Evolutionary conservation across 2,888 invertebrate species (phyloP), one percentile per base, ranked within the genome.

Genomic region (Seladonia tumulorum): DNA sequence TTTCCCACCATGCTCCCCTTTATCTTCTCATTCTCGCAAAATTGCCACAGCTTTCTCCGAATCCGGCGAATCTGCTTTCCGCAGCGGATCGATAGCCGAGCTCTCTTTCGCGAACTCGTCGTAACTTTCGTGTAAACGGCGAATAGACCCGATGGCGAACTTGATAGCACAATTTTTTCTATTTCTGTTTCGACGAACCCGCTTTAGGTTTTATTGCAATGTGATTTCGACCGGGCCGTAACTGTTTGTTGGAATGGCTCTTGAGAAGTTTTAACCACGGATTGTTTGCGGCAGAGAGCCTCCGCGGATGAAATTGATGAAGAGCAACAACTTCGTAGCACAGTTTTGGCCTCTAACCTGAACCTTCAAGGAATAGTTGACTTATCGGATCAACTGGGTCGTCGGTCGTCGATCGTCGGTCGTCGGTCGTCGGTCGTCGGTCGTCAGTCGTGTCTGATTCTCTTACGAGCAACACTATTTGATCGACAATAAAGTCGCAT

Each of bases 101-200:
- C 45, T 22, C 25, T 18, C 49, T 25, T 22, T 8, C 25, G 16
- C 18, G 73, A 22, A 49, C 49, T 53, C n/a, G 22, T 53, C 22
- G 49, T 53, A 35, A 73, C 73, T 53, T 53, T 25, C 12, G 22
- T 49, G 73, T 53, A 73, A 22, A 35, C 49, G 35, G 72, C 35
- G 73, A 73, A 73, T 35, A 53, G 49, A 29, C 18, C 72, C 18
- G 29, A 53, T 22, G 14, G 35, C 35, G 35, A 73, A 73, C 49
- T 53, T 53, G n/a, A 35, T 39, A 53, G 49, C 73, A 49, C 35
- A 73, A 39, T 73, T 73, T 49, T 73, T 73, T 0, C 35, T 49
- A 73, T 73, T 73, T 73, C 42, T 42, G n/a, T 70, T 39, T 68
- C 35, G 3, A 10, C 66, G 42, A n/a, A 42, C 42, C 42, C 70